Evolutionary conservation across 1,140 invertebrate genomes (phyloP), one percentile per base, ranked within the genome.

Genomic region (Drosophila subpulchrella): DNA sequence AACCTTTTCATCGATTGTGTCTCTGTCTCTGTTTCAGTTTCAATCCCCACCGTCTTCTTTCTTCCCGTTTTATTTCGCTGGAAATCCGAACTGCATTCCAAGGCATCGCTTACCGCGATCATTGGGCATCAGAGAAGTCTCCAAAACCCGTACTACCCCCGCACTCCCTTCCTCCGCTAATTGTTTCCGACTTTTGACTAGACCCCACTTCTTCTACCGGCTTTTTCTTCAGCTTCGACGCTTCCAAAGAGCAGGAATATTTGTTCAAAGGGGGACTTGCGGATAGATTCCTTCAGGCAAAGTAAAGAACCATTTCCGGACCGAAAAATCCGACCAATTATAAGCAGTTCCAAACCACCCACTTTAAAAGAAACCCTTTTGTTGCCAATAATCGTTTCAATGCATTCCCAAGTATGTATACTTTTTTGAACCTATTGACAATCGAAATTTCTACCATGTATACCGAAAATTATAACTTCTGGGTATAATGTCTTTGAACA

Each of bases 1-100:
- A 85, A 85, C 82, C 62, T 79, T 86, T 79, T 86, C 83, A 86
- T 86, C 85, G 82, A 86, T 81, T 82, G 83, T 82, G 77, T 79
- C 73, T 85, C 63, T 77, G 75, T 71, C 71, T 53, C 41, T 82
- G 77, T 79, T 68, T 81, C 68, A 70, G 72, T 71, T 71, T 48
- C 41, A 59, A 57, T 54, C 13, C 15, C 47, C 46, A 57, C 39
- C 17, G 39, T 27, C 47, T 41, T 57, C 27, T 60, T 42, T 48
- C 59, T 62, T 73, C 61, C 56, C 67, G 74, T 75, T 71, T 58
- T 46, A 78, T 78, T 88, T 88, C 83, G 48, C 72, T 82, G 83
- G 83, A 86, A 86, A 82, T 68, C 57, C 54, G 53, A 85, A 75
- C 83, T 86, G 82, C 82, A 86, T 86, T 86, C 83, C 84, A 77